Evolutionary conservation across 2,797 vertebrate species (phyloP).

Genomic region (Hoplostethus atlanticus): DNA sequence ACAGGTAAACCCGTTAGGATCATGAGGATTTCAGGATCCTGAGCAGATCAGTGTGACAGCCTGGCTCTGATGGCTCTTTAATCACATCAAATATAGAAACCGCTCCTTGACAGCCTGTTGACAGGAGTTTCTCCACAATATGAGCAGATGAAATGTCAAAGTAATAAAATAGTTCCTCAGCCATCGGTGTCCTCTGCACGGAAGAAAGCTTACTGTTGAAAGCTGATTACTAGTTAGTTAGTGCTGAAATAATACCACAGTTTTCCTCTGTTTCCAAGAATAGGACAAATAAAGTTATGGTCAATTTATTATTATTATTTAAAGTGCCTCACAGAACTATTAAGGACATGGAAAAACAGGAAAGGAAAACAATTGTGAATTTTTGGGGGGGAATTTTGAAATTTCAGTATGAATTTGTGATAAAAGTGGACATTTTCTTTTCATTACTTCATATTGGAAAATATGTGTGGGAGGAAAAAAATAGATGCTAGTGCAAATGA

Average conservation of each 20-base stretch:
- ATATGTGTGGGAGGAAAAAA: too few species aligned
- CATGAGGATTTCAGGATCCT: slow-evolving; percentile 77
- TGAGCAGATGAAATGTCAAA: not conserved
- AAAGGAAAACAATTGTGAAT: too few species aligned
- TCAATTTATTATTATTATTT: too few species aligned
- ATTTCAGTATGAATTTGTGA: too few species aligned
- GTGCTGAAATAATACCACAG: not conserved
- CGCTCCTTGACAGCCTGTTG: not conserved
- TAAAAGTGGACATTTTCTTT: too few species aligned
- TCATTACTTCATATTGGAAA: too few species aligned
- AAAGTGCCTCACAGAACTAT: too few species aligned
- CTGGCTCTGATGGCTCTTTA: slow-evolving; percentile 6
- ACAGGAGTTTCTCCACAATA: not conserved
- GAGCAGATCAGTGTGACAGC: slow-evolving; percentile 41
- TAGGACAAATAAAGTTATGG: too few species aligned
- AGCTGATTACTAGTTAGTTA: not conserved
- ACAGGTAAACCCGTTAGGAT: slow-evolving; percentile 75
- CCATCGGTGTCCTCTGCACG: not conserved
- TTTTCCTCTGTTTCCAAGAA: too few species aligned
- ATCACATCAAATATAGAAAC: slow-evolving; percentile 16
- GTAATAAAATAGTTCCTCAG: not conserved
- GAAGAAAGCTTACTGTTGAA: not conserved
- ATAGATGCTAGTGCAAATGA: too few species aligned
- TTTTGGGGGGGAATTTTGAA: too few species aligned
- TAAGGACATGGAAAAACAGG: too few species aligned